Evolutionary conservation across 2,797 vertebrate species (phyloP), one percentile per base, ranked within the genome.

Genomic region (Amblyraja radiata): DNA sequence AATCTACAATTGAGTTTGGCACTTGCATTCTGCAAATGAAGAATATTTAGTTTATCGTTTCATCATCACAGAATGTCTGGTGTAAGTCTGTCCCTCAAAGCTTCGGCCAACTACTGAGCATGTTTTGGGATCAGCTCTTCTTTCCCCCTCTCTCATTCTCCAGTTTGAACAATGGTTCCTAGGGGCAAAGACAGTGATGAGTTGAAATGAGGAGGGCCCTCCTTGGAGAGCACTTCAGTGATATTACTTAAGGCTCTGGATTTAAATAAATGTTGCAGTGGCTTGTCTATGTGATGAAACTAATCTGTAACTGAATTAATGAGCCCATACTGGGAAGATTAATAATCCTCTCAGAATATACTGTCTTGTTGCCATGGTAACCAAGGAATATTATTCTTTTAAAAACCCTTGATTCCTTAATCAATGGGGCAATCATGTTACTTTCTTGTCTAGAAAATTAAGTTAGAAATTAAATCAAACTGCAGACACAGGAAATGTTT

Each of bases 401-500:
- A 74, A 39, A 28, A 46, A 1, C 65, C 23, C 61, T 46, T 36
- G 68, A 90, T 90, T 90, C 84, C 61, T 36, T 36, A 93, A 28
- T 61, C 39, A 78, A 79, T 10, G 93, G 46, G 76, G 16, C 36
- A 93, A 93, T 79, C 63, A 79, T 71, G 1, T 93, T 93, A 61
- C 63, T 93, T 74, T 25, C 23, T 74, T 91, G 68, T 73, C 68
- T 91, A 68, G 65, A 73, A 74, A 46, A 54, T 28, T 9, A 39
- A 73, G 68, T 39, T n/a, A 28, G 90, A 91, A 21, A 91, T 91
- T 91, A 91, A 74, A 74, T 91, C 46, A 91, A 91, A 28, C 23
- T 13, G 1, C 36, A 32, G 61, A 73, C 25, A 73, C 23, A 39
- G 65, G 88, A 71, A 90, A 46, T 11, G 32, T 18, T 90, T 68